A percentile compares a stretch with the other conserved stretches of the same genome.
Conservation (phyloP, 2,113 vertebrate species). For the Coryphaenoides rupestris region DNA sequence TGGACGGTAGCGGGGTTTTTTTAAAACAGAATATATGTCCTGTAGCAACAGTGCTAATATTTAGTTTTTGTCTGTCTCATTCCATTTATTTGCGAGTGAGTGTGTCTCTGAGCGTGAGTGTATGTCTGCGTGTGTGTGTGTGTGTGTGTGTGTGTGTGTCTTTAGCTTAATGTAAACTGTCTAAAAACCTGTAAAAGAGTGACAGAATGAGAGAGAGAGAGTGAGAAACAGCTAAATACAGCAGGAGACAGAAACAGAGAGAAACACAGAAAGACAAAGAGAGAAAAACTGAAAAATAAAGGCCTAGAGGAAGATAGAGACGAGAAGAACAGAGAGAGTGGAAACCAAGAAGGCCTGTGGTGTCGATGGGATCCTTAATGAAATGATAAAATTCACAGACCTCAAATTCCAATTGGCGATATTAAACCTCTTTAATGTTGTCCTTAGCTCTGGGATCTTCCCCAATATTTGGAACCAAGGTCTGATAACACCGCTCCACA, state of each 20-base stretch:
- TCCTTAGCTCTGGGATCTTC: too few relatives aligned
- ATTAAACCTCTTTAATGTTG: too few relatives aligned
- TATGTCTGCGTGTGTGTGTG: constrained; percentile 13
- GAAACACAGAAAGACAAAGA: not conserved
- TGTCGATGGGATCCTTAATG: too few relatives aligned
- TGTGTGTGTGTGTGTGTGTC: constrained; percentile 11
- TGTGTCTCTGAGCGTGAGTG: constrained; percentile 1
- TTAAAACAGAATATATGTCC: constrained; percentile 18
- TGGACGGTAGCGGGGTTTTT: not conserved
- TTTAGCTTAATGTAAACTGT: constrained; percentile 44
- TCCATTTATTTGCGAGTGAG: not conserved
- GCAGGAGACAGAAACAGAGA: too few relatives aligned
- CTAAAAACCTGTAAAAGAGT: too few relatives aligned
- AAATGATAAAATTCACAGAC: too few relatives aligned
- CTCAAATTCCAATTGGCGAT: too few relatives aligned
- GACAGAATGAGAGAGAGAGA: too few relatives aligned
- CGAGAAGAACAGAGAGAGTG: not conserved
- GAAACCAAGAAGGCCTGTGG: too few relatives aligned
- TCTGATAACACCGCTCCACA: too few relatives aligned
- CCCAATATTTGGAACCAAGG: too few relatives aligned
- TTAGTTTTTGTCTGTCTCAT: constrained; percentile 47
- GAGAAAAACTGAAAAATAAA: constrained; percentile 2
- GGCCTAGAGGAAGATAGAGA: constrained; percentile 1
- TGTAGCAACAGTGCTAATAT: constrained; percentile 54
- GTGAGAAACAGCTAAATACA: too few relatives aligned